Evolutionary conservation across 2,113 vertebrate species (phyloP).

Genomic region (Pogona vitticeps): DNA sequence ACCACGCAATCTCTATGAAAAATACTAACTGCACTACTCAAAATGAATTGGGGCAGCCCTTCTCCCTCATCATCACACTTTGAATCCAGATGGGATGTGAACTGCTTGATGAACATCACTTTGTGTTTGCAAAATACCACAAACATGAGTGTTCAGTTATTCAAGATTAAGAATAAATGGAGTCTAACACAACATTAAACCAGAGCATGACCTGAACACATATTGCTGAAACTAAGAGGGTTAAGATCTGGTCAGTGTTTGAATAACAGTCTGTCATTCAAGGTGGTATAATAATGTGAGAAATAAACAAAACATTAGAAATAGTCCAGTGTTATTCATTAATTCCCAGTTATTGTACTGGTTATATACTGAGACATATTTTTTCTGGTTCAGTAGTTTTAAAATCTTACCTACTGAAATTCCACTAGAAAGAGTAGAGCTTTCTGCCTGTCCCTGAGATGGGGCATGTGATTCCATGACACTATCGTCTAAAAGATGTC

Average conservation of each 20-base stretch:
- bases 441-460: constrained; percentile 90
- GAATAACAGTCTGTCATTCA: not conserved
- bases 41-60: no score
- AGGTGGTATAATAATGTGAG: not conserved
- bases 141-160: not conserved
- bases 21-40: no score
- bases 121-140: not conserved
- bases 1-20: no score
- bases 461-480: constrained; percentile 95
- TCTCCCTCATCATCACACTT: no score
- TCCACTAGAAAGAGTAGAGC: constrained; percentile 95
- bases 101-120: no score
- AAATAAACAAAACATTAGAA: not conserved
- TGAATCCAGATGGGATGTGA: no score
- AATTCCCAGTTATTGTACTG: not conserved
- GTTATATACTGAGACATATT: not conserved
- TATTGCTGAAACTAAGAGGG: not conserved
- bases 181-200: not conserved
- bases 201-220: not conserved
- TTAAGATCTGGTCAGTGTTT: not conserved
- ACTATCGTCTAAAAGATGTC: constrained; percentile 95
- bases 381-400: rapidly evolving
- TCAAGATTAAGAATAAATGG: not conserved
- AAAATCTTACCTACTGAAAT: constrained; percentile 91
- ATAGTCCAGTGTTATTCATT: not conserved